phyloP scores from a whole-genome alignment of 1,140 invertebrate species.

The Lucilia cuprina region DNA sequence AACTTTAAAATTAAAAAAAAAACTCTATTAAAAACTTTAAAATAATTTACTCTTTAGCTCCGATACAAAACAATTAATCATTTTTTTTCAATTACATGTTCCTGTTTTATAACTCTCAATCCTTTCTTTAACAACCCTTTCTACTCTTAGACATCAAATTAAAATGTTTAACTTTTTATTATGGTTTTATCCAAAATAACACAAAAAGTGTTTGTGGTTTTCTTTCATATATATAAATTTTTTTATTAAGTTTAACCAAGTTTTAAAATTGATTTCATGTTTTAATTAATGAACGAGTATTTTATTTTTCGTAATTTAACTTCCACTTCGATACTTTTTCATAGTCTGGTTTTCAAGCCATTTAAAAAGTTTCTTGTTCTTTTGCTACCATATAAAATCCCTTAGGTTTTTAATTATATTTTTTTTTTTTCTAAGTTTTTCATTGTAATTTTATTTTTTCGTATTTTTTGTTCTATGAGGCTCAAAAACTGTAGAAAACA shows the following conservation, averaged over 20 bases:
- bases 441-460: too few relatives aligned
- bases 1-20: too few relatives aligned
- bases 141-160: too few relatives aligned
- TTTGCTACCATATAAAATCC: not conserved
- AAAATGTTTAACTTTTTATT: too few relatives aligned
- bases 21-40: too few relatives aligned
- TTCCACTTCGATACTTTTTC: not conserved
- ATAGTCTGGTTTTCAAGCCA: not conserved
- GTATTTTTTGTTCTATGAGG: not conserved
- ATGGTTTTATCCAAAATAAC: not conserved
- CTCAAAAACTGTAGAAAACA: not conserved
- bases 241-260: not conserved
- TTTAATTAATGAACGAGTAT: slow-evolving; percentile 20
- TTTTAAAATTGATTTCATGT: not conserved
- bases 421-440: too few relatives aligned
- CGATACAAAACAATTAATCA: too few relatives aligned
- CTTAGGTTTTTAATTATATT: not conserved
- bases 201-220: not conserved
- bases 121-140: too few relatives aligned
- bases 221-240: not conserved
- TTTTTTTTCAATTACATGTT: too few relatives aligned
- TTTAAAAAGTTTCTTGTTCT: not conserved
- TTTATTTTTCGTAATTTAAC: not conserved
- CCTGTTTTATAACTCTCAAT: too few relatives aligned
- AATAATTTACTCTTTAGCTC: too few relatives aligned